A percentile compares a stretch with the other conserved stretches of the same genome.
These are phyloP conservation scores for Echeneis naucrates DNA, from an alignment of 2,797 vertebrate genomes.

Conservation along the genomic window DNA sequence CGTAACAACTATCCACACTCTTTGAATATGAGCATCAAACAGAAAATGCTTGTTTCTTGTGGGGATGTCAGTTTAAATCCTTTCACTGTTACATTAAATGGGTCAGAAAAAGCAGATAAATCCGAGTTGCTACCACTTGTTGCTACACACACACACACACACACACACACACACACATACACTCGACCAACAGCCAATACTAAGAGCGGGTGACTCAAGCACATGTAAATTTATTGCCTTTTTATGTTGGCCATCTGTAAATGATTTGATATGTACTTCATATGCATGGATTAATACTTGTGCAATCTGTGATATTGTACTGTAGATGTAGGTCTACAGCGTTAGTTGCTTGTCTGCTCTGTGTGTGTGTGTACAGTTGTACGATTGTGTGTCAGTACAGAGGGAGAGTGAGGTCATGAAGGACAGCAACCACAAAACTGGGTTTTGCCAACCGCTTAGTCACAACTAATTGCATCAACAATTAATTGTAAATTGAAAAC, in stretches of 20 bases:
- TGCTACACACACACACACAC: conserved; percentile 8
- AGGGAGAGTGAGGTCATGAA: conserved; percentile 16
- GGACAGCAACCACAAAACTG: conserved; percentile 16
- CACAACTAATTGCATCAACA: conserved; percentile 52
- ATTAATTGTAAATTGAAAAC: conserved; percentile 38
- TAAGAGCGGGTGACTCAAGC: not conserved
- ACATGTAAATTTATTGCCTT: not conserved
- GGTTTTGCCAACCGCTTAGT: conserved; percentile 33
- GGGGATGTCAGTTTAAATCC: conserved; percentile 26
- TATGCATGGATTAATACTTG: not conserved
- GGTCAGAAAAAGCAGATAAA: conserved; percentile 33
- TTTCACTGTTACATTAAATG: conserved; percentile 20
- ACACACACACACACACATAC: not conserved
- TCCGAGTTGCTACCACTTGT: conserved; percentile 10
- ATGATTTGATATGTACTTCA: not conserved
- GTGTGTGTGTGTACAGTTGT: not conserved
- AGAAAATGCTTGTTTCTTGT: not conserved
- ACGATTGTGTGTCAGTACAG: not conserved
- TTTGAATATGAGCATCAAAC: not conserved
- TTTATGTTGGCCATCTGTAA: not conserved
- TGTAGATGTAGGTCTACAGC: no score
- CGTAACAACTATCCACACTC: not conserved
- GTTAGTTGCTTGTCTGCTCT: not conserved
- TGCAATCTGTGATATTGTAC: not conserved
- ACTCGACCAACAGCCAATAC: conserved; percentile 4